Percentiles rank a stretch among this genome's conserved stretches.
phyloP scores from a whole-genome alignment of 2,113 vertebrate genomes.

The Nesogale talazaci region DNA sequence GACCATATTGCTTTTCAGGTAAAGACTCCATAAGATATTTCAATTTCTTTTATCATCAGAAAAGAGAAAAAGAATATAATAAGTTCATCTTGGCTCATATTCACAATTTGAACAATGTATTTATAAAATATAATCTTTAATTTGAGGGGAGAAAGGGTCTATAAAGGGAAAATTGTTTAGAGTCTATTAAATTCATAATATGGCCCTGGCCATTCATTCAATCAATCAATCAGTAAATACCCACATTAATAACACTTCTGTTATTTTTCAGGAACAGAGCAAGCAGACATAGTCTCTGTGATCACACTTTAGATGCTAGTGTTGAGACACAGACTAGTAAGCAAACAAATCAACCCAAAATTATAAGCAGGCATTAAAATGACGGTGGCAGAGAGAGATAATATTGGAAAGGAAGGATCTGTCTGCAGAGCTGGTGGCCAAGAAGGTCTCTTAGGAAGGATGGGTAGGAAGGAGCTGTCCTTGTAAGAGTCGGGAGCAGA shows the following conservation, averaged over 20 bases:
- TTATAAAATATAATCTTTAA: constrained; percentile 22
- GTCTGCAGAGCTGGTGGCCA: not conserved
- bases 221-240: not conserved
- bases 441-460: not conserved
- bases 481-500: not conserved
- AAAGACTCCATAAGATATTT: not conserved
- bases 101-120: not conserved
- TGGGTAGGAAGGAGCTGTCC: not conserved
- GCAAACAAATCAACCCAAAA: not conserved
- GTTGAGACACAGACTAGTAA: not conserved
- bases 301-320: constrained; percentile 5
- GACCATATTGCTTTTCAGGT: not conserved
- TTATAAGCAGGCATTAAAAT: not conserved
- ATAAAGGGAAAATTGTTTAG: not conserved
- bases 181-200: not conserved
- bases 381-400: not conserved
- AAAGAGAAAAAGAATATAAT: not conserved
- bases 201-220: not conserved
- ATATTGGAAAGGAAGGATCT: not conserved
- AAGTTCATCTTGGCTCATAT: not conserved
- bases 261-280: not conserved
- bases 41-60: constrained; percentile 33
- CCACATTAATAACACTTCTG: not conserved
- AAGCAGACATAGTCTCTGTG: not conserved
- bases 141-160: not conserved